Conservation (phyloP, 2,888 invertebrate genomes). For the Eupithecia exiguata region DNA sequence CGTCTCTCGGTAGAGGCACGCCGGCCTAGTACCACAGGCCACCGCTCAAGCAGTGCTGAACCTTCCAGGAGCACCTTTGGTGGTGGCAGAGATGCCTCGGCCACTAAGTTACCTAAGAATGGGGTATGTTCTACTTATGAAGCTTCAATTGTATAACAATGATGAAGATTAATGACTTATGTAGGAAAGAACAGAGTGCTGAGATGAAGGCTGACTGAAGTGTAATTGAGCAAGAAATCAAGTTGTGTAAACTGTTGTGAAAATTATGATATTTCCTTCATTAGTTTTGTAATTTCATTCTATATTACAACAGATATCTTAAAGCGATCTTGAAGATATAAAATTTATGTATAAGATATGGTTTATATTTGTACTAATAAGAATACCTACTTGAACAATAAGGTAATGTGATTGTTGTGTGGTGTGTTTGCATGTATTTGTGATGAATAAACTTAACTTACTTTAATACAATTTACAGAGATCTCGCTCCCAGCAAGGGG, state of each 20-base stretch:
- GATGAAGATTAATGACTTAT: not conserved
- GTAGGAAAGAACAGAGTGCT: not conserved
- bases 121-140: conserved; percentile 50
- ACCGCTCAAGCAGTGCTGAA: conserved; percentile 74
- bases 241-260: not conserved
- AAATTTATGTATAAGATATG: too few species aligned
- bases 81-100: conserved; percentile 66
- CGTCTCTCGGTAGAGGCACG: conserved; percentile 68
- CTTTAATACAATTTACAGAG: conserved; percentile 51
- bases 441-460: not conserved
- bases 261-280: not conserved
- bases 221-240: not conserved
- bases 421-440: not conserved
- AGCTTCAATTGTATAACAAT: not conserved
- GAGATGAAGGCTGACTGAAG: not conserved
- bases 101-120: conserved; percentile 66
- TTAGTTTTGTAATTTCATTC: not conserved
- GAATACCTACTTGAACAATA: too few species aligned
- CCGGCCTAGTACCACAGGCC: conserved; percentile 62
- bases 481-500: conserved; percentile 71
- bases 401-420: too few species aligned
- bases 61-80: conserved; percentile 65
- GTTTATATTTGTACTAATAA: not conserved
- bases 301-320: too few species aligned
- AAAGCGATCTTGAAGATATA: too few species aligned